Conservation (phyloP, 2,797 vertebrate species). For the Dendrocincla tyrannina region DNA sequence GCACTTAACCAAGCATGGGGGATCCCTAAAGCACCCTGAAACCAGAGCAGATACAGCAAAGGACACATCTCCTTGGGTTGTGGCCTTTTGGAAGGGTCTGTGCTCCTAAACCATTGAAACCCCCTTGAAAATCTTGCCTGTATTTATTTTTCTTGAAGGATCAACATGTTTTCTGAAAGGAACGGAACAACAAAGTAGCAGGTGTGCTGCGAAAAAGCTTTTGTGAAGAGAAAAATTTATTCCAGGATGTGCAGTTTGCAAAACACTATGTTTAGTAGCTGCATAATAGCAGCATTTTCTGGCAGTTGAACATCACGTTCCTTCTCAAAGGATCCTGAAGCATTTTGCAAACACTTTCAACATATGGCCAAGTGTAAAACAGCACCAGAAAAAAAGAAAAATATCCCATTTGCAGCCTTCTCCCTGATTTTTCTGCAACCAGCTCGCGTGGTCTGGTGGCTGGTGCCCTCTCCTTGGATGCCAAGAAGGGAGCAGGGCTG, state of each 20-base stretch:
- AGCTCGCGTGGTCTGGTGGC: not conserved
- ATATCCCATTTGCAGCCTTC: not conserved
- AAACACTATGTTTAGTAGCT: constrained; percentile 48
- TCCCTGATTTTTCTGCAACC: not conserved
- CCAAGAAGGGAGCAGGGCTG: not conserved
- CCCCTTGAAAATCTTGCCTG: not conserved
- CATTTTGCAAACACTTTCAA: constrained; percentile 38
- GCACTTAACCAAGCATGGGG: not conserved
- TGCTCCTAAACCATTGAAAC: not conserved
- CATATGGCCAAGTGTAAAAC: constrained; percentile 44
- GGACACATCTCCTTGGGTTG: not conserved
- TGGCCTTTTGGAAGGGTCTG: not conserved
- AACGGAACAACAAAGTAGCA: not conserved
- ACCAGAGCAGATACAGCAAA: not conserved
- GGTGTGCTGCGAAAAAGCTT: constrained; percentile 5
- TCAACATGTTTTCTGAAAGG: constrained; percentile 32
- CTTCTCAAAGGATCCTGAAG: constrained; percentile 40
- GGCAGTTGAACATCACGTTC: constrained; percentile 26
- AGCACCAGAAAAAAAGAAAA: not conserved
- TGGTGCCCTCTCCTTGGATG: not conserved
- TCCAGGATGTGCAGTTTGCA: constrained; percentile 46
- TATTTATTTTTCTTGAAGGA: not conserved
- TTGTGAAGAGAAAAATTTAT: not conserved
- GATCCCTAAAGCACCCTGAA: not conserved
- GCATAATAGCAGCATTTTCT: constrained; percentile 46